Evolutionary conservation across 1,140 invertebrate species (phyloP).

Genomic region (Zaprionus ornatus): DNA sequence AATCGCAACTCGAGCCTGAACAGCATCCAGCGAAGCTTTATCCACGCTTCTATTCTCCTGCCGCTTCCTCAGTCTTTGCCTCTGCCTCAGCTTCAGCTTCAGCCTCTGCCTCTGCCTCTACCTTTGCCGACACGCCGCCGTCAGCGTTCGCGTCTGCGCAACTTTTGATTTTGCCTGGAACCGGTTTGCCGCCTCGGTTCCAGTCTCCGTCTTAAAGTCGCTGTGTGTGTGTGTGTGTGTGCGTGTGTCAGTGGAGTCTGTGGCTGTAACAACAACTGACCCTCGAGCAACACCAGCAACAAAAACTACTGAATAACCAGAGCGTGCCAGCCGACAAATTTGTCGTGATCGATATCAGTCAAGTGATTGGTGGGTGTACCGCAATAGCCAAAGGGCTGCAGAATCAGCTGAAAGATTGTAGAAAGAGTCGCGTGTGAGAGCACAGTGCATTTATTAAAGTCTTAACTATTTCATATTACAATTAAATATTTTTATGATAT

Average conservation of each 20-base stretch:
- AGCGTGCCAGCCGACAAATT: background rate
- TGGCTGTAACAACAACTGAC: background rate
- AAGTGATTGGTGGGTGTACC: background rate
- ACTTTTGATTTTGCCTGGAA: constrained; percentile 80
- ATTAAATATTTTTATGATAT: no score
- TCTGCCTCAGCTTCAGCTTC: background rate
- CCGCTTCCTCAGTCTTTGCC: background rate
- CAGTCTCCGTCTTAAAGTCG: background rate
- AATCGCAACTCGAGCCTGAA: constrained; percentile 1
- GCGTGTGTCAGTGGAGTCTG: constrained; percentile 4
- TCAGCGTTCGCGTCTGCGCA: constrained; percentile 63
- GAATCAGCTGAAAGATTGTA: background rate
- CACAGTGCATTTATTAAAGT: background rate
- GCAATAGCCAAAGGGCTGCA: background rate
- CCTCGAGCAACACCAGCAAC: background rate
- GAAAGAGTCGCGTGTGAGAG: background rate
- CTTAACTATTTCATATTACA: no score
- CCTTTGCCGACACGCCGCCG: constrained; percentile 16
- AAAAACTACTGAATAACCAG: background rate
- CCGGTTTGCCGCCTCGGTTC: constrained; percentile 54
- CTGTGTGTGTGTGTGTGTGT: constrained; percentile 6
- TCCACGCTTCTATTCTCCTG: constrained; percentile 29
- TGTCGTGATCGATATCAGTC: background rate
- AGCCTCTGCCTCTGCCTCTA: background rate
- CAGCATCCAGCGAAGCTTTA: constrained; percentile 16